Percentiles rank a stretch among this genome's conserved stretches.
Evolutionary conservation across 2,113 vertebrate species (phyloP).

Genomic region (Otis tarda): DNA sequence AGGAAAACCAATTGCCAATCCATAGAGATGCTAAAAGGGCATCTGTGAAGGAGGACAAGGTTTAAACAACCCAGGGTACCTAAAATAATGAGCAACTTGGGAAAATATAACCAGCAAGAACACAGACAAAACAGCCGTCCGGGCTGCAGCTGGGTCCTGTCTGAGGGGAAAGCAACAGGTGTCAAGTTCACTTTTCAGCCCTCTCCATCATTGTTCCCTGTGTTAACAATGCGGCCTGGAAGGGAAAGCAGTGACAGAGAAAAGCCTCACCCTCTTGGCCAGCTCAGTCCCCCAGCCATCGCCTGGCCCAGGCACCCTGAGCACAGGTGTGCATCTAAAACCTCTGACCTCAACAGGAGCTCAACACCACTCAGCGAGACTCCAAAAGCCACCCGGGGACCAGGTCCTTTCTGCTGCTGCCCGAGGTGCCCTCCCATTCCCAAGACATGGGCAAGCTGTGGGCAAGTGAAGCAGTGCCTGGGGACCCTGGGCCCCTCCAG

Average conservation of each 20-base stretch:
- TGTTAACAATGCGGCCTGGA: background rate
- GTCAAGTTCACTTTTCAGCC: background rate
- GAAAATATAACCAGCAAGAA: background rate
- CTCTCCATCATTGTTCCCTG: background rate
- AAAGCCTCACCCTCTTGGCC: background rate
- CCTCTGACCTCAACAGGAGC: background rate
- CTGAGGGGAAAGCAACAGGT: background rate
- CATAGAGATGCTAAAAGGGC: background rate
- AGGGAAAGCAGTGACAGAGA: background rate
- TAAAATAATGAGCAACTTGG: background rate
- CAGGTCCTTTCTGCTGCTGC: background rate
- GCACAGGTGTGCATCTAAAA: fast-evolving
- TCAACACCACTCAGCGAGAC: fast-evolving
- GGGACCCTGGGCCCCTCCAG: fast-evolving
- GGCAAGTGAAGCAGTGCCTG: background rate
- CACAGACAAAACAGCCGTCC: background rate
- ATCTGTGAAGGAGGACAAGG: background rate
- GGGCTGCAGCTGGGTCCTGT: background rate
- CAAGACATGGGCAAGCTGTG: background rate
- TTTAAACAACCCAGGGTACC: background rate
- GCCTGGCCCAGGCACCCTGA: fast-evolving
- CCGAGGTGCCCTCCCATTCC: background rate
- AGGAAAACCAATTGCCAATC: background rate
- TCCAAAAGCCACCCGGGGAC: background rate
- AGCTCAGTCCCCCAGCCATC: background rate